Base-by-base conservation (phyloP, 2,113 vertebrate genomes). In the Hucho hucho region DNA sequence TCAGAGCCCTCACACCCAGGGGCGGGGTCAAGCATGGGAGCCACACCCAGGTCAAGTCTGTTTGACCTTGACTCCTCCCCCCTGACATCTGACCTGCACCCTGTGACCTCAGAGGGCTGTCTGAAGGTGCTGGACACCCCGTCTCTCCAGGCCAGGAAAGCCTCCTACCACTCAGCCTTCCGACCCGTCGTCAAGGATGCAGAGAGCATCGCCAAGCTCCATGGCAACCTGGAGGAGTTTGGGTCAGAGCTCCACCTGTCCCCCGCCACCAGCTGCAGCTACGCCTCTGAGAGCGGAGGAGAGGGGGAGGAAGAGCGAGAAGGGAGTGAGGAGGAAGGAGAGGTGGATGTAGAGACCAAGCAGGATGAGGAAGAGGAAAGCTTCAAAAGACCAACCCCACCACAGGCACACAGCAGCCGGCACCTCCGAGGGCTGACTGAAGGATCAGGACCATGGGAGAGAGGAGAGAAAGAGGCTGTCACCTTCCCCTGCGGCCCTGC, bases 301-400 rank as follows among this genome's bases (percentile, higher is more conserved):
- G 95, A 96, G 0, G 91, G 89, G 20, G 90, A 90, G 3, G 95
- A 95, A 86, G 83, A 94, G 91, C 3, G 93, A 91, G 73, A 87
- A 64, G 95, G 75, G 82, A 95, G 88, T 0, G 96, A 97, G 2
- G 94, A 94, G 68, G 93, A 94, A 3, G 96, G 95, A 43, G 96
- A 98, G 75, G 97, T 97, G 89, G 97, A 98, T 16, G 97, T 98
- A 84, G 97, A 97, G 85, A 95, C 95, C 0, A 96, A 96, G 76
- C 95, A 93, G 76, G 95, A 95, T 0, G 96, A 93, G 1, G 96
- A 97, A 5, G 96, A 93, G 2, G 94, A 92, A 64, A 79, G 68
- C 74, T 89, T 84, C 29, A 77, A 75, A 1, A 79, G 13, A 74
- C 82, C 85, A 46, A 77, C 69, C 0, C 90, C 90, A 28, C 89